Evolutionary conservation across 1,140 invertebrate species (phyloP), one percentile per base, ranked within the genome.

Genomic region (Eupeodes corollae): DNA sequence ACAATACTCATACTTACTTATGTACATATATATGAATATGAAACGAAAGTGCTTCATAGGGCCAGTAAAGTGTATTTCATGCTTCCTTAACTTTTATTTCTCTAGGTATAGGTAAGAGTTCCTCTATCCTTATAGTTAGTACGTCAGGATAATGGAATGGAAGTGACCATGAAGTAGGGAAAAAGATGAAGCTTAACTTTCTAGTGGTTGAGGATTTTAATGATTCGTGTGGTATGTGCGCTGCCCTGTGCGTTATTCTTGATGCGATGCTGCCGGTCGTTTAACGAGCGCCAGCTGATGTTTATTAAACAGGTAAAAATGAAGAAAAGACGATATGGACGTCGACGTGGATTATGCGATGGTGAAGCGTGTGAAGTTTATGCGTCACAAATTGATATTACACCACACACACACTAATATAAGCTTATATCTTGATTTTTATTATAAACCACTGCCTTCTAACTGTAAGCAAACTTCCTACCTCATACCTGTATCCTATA

Each of bases 61-160:
- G 13, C 15, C 19, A 42, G 18, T 42, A 42, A 42, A 42, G 18
- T 42, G 19, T 42, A 13, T 42, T 42, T 42, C 15, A 42, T 42
- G 15, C 13, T 42, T 42, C 15, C 40, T 21, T 42, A 42, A 42
- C 18, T 42, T 42, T 42, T 42, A 42, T 21, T 13, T 37, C 21
- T 5, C 21, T 26, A 8, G 8, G 8, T 3, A 8, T 26, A 26
- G 3, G 21, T 26, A 3, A 26, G 21, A n/a, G n/a, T n/a, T n/a
- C n/a, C n/a, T n/a, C n/a, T n/a, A n/a, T n/a, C n/a, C n/a, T n/a
- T n/a, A n/a, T n/a, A n/a, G n/a, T n/a, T n/a, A n/a, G n/a, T n/a
- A n/a, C n/a, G n/a, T n/a, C 21, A 26, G 21, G 21, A 26, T 26
- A 26, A 26, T 37, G 34, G 13, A n/a, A 37, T 37, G 34, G 12